phyloP scores from a whole-genome alignment of 2,113 vertebrate genomes.

The Sprattus sprattus region DNA sequence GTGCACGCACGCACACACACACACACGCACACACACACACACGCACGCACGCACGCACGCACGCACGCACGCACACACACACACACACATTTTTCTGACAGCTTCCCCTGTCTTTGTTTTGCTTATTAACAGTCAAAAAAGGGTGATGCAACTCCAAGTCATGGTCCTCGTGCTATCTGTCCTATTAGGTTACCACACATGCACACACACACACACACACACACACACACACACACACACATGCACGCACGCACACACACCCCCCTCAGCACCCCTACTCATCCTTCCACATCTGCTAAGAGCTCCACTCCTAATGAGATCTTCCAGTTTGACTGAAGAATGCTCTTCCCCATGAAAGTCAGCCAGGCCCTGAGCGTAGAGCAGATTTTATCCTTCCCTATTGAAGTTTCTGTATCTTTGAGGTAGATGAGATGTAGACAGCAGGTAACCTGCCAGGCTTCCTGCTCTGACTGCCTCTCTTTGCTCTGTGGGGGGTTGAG shows the following conservation, averaged over 20 bases:
- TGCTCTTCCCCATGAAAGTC: background rate
- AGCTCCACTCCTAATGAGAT: background rate
- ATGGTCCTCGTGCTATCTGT: constrained; percentile 4
- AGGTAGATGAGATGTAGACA: background rate
- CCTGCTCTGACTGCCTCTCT: background rate
- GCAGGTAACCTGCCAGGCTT: background rate
- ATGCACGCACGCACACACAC: background rate
- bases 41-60: background rate
- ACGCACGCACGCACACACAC: background rate
- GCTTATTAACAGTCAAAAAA: constrained; percentile 16
- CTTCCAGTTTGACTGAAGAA: background rate
- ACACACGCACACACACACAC: background rate
- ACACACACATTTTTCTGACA: background rate
- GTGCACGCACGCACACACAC: background rate
- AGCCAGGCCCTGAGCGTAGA: background rate
- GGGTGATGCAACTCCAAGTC: constrained; percentile 31
- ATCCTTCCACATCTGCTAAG: background rate
- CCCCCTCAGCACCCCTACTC: background rate
- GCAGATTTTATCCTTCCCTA: background rate
- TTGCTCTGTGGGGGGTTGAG: background rate
- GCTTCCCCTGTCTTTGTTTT: constrained; percentile 8
- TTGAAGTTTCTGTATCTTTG: constrained; percentile 1
- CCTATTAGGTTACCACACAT: background rate
- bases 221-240: background rate
- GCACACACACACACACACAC: background rate